phyloP scores from a whole-genome alignment of 1,140 invertebrate genomes.

The Aphaenogaster floridana region DNA sequence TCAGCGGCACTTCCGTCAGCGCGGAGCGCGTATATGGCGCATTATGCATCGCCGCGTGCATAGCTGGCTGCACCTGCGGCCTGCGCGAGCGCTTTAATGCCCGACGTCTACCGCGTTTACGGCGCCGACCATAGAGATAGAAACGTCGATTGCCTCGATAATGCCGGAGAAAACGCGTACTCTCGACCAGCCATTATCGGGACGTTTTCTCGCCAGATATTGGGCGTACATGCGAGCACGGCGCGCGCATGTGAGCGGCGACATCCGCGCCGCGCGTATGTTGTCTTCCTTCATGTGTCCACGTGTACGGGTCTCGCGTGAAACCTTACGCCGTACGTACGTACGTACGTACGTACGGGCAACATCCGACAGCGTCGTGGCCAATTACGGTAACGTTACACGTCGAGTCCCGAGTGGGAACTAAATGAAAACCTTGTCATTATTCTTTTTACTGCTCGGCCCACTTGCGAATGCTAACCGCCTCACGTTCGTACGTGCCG shows the following conservation, averaged over 20 bases:
- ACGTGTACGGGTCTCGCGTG: neutral
- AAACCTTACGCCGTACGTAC: constrained; percentile 23
- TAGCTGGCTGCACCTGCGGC: constrained; percentile 29
- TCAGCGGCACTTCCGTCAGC: constrained; percentile 52
- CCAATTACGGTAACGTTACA: constrained; percentile 44
- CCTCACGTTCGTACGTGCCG: neutral
- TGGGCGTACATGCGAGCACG: constrained; percentile 2
- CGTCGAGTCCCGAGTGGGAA: constrained; percentile 11
- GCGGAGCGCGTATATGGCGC: constrained; percentile 19
- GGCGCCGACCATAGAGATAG: constrained; percentile 47
- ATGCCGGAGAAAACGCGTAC: constrained; percentile 55
- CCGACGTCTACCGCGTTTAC: constrained; percentile 47
- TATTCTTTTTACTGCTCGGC: constrained; percentile 36
- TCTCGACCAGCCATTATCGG: constrained; percentile 45
- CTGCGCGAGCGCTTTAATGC: constrained; percentile 34
- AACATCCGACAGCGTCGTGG: constrained; percentile 20
- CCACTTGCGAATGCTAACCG: neutral
- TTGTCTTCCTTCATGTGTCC: neutral
- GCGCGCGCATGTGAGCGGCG: neutral
- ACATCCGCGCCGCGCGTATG: neutral
- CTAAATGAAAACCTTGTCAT: constrained; percentile 48
- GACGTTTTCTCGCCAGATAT: constrained; percentile 59
- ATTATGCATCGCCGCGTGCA: constrained; percentile 49
- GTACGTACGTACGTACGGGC: neutral
- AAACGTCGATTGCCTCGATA: constrained; percentile 66